Evolutionary conservation across 2,113 vertebrate genomes (phyloP).

Genomic region (Ia io): DNA sequence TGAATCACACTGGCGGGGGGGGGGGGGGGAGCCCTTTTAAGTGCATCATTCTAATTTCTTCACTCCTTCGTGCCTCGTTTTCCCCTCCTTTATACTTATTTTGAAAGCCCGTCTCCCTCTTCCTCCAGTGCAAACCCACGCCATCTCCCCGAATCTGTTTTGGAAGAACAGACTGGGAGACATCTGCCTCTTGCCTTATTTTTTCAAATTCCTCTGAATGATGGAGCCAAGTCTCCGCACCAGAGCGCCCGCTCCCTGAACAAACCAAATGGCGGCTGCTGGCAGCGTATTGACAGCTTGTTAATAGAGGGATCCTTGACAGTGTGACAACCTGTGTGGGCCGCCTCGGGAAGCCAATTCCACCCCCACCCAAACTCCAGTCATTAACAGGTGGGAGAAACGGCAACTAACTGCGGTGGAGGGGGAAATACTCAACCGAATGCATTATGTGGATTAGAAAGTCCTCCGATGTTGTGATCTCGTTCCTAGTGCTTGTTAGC

Average conservation of each 20-base stretch:
- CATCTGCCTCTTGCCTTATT: constrained; percentile 84
- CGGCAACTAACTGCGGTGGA: constrained; percentile 78
- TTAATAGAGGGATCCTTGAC: constrained; percentile 88
- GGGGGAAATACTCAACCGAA: constrained; percentile 44
- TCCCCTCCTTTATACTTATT: constrained; percentile 25
- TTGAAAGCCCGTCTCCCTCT: constrained; percentile 34
- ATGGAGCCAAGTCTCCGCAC: constrained; percentile 82
- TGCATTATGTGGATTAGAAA: constrained; percentile 57
- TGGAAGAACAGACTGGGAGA: constrained; percentile 86
- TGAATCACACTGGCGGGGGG: too few relatives aligned
- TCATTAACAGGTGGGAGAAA: constrained; percentile 81
- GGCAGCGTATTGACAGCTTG: constrained; percentile 87
- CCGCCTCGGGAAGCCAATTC: constrained; percentile 79
- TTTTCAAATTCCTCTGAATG: constrained; percentile 78
- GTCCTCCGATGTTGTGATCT: background rate
- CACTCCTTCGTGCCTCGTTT: background rate
- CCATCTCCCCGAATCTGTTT: constrained; percentile 71
- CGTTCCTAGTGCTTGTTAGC: constrained; percentile 5
- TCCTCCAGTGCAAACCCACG: constrained; percentile 48
- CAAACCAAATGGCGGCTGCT: constrained; percentile 86
- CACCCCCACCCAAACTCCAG: constrained; percentile 65
- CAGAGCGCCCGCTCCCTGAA: constrained; percentile 80
- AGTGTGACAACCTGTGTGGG: constrained; percentile 87
- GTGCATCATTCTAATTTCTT: background rate
- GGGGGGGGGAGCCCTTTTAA: background rate